Evolutionary conservation across 2,888 invertebrate genomes (phyloP), one percentile per base, ranked within the genome.

Genomic region (Acanthococcus lagerstroemiae): DNA sequence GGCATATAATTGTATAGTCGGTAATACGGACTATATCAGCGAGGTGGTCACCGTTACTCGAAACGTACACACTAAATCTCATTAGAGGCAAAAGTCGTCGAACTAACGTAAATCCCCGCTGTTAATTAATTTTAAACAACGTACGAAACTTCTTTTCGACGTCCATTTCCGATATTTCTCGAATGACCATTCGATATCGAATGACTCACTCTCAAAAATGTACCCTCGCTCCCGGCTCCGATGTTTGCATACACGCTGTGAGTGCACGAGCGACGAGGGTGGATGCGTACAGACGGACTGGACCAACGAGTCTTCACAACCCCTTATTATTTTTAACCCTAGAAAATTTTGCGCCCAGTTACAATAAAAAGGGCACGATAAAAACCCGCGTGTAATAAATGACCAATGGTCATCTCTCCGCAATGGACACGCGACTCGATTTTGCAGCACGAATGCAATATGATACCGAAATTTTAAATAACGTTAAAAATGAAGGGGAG

Each of bases 321-420:
- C 54, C 54, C 63, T 63, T 63, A 63, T 63, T 63, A 63, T 63
- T 63, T 63, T 63, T 30, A 37, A 54, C 50, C 63, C 57, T 50
- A 52, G 63, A 50, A 63, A 63, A 63, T 63, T 54, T 63, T 52
- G 52, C 15, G 24, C 24, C 52, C 19, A 52, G 37, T n/a, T 3
- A n/a, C 37, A 37, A 37, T 37, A 37, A 37, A 37, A 37, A 37
- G 37, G 37, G 37, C 37, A 37, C 37, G 37, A 37, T 37, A 37
- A 37, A 37, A 37, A 37, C 37, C 37, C 37, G 37, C 37, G 37
- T 37, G 37, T 37, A 37, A 37, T 37, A 37, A 37, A 37, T 37
- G 37, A 37, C 37, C 37, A 37, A 37, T 37, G 37, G 37, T 37
- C 37, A 37, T 37, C 37, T n/a, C n/a, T n/a, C 37, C 12, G 37